Conservation (phyloP, 2,888 invertebrate genomes). For the Dicyrtoma fusca region DNA sequence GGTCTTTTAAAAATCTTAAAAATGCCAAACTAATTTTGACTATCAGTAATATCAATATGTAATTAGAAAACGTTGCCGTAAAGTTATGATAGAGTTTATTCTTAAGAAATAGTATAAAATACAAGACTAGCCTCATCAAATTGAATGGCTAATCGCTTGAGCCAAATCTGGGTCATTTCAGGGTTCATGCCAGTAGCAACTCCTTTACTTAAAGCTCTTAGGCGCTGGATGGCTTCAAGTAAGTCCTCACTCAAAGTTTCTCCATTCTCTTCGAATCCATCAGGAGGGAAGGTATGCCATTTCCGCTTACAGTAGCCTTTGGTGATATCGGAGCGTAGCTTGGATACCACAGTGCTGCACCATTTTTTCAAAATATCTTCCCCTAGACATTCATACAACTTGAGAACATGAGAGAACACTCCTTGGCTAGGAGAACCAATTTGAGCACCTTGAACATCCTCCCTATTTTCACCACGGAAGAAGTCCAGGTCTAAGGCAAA, state of each 20-base stretch:
- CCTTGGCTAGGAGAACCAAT: slow-evolving; percentile 42
- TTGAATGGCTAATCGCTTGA: slow-evolving; percentile 48
- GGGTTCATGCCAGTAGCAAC: slow-evolving; percentile 45
- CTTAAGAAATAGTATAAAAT: too few species aligned
- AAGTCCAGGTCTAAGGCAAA: slow-evolving; percentile 17
- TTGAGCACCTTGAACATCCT: slow-evolving; percentile 28
- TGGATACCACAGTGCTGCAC: slow-evolving; percentile 39
- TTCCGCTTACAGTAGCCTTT: slow-evolving; percentile 45
- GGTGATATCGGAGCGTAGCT: slow-evolving; percentile 37
- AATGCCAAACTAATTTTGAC: too few species aligned
- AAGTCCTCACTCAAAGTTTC: slow-evolving; percentile 39
- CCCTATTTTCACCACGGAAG: neutral
- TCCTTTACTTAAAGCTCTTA: slow-evolving; percentile 42
- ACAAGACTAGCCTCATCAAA: slow-evolving; percentile 44
- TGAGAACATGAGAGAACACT: slow-evolving; percentile 46
- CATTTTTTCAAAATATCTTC: slow-evolving; percentile 52
- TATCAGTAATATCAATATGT: too few species aligned
- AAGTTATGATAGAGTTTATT: too few species aligned
- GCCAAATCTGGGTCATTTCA: slow-evolving; percentile 45
- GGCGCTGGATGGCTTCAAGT: slow-evolving; percentile 34
- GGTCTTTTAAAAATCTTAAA: too few species aligned
- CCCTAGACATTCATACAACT: slow-evolving; percentile 46
- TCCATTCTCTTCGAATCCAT: slow-evolving; percentile 29
- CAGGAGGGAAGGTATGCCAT: slow-evolving; percentile 48
- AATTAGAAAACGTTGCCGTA: slow-evolving; percentile 11